Percentiles rank a stretch among this genome's conserved stretches.
These are phyloP conservation scores for Microctenopoma lineatum DNA, from an alignment of 2,797 vertebrate species.

Conservation along the genomic window DNA sequence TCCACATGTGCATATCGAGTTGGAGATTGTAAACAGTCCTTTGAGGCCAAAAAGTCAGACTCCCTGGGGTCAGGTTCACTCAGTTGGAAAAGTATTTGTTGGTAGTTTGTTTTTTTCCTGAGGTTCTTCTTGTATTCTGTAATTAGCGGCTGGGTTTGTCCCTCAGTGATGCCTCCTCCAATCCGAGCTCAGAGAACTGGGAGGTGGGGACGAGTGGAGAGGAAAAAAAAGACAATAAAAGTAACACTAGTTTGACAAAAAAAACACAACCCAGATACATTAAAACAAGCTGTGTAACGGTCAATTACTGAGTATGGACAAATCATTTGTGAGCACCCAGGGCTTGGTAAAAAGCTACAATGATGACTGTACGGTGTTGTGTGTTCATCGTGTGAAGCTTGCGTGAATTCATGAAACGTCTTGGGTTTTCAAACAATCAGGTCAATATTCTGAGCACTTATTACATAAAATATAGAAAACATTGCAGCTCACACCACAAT, in stretches of 20 bases:
- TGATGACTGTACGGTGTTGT: constrained; percentile 4
- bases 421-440: constrained; percentile 34
- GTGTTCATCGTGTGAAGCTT: constrained; percentile 13
- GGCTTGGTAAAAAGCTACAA: constrained; percentile 5
- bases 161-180: constrained; percentile 57
- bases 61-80: constrained; percentile 56
- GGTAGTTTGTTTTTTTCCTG: constrained; percentile 64
- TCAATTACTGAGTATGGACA: constrained; percentile 12
- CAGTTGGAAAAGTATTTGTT: constrained; percentile 50
- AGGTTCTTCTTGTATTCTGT: constrained; percentile 67
- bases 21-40: constrained; percentile 82
- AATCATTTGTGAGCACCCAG: constrained; percentile 19
- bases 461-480: constrained; percentile 52
- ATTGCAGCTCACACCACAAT: constrained; percentile 60
- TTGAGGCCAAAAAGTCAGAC: constrained; percentile 68
- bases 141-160: constrained; percentile 53
- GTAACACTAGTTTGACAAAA: constrained; percentile 54
- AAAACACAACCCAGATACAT: constrained; percentile 26
- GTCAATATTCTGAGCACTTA: constrained; percentile 47
- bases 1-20: constrained; percentile 81
- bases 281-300: constrained; percentile 18
- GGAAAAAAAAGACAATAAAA: constrained; percentile 24
- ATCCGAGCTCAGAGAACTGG: constrained; percentile 56
- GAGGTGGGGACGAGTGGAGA: constrained; percentile 2
- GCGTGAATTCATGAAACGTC: constrained; percentile 27